Evolutionary conservation across 2,113 vertebrate species (phyloP).

Genomic region (Pachypanchax playfairii): DNA sequence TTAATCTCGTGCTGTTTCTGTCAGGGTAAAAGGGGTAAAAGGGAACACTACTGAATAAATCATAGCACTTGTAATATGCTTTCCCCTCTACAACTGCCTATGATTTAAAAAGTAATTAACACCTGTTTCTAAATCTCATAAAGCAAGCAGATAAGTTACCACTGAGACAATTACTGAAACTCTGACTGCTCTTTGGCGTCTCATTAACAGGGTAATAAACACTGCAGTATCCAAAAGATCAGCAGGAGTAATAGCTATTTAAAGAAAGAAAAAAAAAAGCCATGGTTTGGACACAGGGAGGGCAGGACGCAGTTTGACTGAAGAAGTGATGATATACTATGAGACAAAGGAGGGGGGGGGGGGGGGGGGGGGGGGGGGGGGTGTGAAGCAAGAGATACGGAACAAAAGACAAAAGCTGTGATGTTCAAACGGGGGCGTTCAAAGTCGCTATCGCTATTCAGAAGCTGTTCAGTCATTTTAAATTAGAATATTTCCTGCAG

Average conservation of each 20-base stretch:
- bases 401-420: conserved; percentile 27
- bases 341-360: conserved; percentile 44
- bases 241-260: conserved; percentile 28
- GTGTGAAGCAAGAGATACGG: conserved; percentile 42
- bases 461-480: conserved; percentile 28
- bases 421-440: conserved; percentile 46
- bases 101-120: conserved; percentile 13
- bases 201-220: conserved; percentile 66
- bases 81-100: background rate
- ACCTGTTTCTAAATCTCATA: conserved; percentile 26
- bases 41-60: conserved; percentile 56
- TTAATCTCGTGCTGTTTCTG: conserved; percentile 56
- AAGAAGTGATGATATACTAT: conserved; percentile 35
- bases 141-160: conserved; percentile 38
- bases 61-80: conserved; percentile 5
- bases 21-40: conserved; percentile 1
- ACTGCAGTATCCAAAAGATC: conserved; percentile 36
- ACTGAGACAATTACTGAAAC: conserved; percentile 50
- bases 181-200: conserved; percentile 25
- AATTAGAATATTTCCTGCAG: conserved; percentile 27
- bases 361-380: conserved; percentile 26
- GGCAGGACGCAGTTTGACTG: conserved; percentile 10
- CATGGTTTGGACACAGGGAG: background rate
- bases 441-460: conserved; percentile 34
- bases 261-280: background rate